phyloP scores from a whole-genome alignment of 37 sponge, comb jelly and placozoan species.

The Amphimedon queenslandica region DNA sequence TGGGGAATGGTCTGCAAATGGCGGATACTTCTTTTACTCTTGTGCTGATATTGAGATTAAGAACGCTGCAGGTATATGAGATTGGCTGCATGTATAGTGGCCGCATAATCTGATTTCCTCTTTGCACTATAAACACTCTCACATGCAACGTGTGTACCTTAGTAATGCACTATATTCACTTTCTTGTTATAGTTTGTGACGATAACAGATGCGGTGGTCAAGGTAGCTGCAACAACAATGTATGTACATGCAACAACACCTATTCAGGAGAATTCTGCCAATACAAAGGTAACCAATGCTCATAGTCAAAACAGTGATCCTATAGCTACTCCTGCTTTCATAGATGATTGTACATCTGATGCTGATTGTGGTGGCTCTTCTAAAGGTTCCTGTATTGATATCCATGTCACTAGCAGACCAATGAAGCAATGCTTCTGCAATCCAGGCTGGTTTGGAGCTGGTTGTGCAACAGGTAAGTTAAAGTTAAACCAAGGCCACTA shows the following conservation, averaged over 20 bases:
- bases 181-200: too few species aligned
- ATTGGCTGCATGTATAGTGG: not conserved
- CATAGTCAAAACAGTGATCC: not conserved
- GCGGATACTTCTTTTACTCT: constrained; percentile 58
- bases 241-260: not conserved
- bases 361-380: constrained; percentile 48
- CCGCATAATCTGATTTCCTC: not conserved
- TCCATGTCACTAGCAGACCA: constrained; percentile 32
- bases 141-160: too few species aligned
- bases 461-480: not conserved
- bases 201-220: not conserved
- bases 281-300: not conserved
- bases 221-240: not conserved
- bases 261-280: not conserved
- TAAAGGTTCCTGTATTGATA: constrained; percentile 52
- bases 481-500: not conserved
- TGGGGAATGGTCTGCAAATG: constrained; percentile 46
- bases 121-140: not conserved
- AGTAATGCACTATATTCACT: too few species aligned
- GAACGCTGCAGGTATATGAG: not conserved
- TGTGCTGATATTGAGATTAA: constrained; percentile 55
- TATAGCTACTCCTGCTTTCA: not conserved
- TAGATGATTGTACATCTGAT: constrained; percentile 57
- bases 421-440: constrained; percentile 61
- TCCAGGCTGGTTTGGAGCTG: constrained; percentile 56